These are phyloP conservation scores for Azemiops feae DNA, from an alignment of 2,113 vertebrate genomes.

Conservation along the genomic window DNA sequence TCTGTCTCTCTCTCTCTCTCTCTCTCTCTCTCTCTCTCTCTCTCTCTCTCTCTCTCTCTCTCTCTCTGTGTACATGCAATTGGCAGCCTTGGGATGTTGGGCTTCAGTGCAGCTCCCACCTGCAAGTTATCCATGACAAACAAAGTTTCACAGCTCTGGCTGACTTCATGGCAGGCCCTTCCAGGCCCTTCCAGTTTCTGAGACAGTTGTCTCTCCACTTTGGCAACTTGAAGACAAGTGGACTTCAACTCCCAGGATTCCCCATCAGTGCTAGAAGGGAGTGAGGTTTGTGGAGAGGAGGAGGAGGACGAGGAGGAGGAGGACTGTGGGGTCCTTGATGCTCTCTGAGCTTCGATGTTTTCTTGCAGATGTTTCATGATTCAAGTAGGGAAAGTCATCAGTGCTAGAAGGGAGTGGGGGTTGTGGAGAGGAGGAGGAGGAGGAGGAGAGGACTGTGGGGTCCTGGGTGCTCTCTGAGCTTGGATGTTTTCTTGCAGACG, in stretches of 20 bases:
- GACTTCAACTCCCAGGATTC: neutral
- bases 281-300: neutral
- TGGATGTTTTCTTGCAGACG: neutral
- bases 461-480: neutral
- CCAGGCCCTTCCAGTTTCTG: neutral
- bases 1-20: no score
- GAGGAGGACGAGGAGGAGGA: neutral
- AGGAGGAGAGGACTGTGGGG: neutral
- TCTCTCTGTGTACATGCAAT: neutral
- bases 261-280: neutral
- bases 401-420: neutral
- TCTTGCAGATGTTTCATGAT: no score
- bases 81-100: neutral
- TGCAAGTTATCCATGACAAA: neutral
- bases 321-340: no score
- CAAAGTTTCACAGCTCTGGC: neutral
- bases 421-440: neutral
- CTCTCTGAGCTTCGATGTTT: no score
- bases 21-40: no score
- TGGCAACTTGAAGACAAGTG: neutral
- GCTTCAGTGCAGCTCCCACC: neutral
- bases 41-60: no score
- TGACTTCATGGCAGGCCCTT: neutral
- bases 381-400: neutral
- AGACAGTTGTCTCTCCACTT: neutral